phyloP scores from a whole-genome alignment of 2,888 invertebrate genomes.

The Geotrupes spiniger region DNA sequence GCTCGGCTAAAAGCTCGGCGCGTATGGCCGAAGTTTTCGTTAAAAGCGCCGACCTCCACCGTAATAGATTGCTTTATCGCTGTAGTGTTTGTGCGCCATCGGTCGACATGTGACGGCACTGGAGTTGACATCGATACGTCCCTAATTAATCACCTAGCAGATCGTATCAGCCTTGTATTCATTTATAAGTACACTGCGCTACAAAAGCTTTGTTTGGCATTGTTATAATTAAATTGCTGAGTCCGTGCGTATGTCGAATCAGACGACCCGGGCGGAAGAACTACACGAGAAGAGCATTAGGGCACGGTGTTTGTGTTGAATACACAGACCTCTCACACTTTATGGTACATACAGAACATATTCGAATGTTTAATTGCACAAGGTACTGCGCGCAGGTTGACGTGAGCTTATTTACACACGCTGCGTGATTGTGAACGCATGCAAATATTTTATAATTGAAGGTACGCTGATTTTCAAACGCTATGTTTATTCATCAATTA shows the following conservation, averaged over 20 bases:
- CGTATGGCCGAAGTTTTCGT: conserved; percentile 2
- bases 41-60: conserved; percentile 21
- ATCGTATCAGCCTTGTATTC: conserved; percentile 1
- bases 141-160: conserved; percentile 20
- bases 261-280: conserved; percentile 35
- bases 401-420: conserved; percentile 27
- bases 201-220: neutral
- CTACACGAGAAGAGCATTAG: conserved; percentile 40
- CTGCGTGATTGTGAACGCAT: too few species aligned
- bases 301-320: conserved; percentile 31
- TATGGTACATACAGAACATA: conserved; percentile 21
- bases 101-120: conserved; percentile 14
- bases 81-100: conserved; percentile 18
- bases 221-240: conserved; percentile 21
- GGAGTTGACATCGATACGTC: conserved; percentile 21
- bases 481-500: too few species aligned
- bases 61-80: conserved; percentile 23
- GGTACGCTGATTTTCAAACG: too few species aligned
- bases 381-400: conserved; percentile 30
- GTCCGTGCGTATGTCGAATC: conserved; percentile 15
- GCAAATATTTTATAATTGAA: too few species aligned
- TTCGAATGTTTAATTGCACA: conserved; percentile 35
- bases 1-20: neutral
- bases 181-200: conserved; percentile 5
- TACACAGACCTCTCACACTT: conserved; percentile 27